These are phyloP conservation scores for Porites divaricata DNA, from an alignment of 92 coral and sea anemone genomes.

Conservation along the genomic window DNA sequence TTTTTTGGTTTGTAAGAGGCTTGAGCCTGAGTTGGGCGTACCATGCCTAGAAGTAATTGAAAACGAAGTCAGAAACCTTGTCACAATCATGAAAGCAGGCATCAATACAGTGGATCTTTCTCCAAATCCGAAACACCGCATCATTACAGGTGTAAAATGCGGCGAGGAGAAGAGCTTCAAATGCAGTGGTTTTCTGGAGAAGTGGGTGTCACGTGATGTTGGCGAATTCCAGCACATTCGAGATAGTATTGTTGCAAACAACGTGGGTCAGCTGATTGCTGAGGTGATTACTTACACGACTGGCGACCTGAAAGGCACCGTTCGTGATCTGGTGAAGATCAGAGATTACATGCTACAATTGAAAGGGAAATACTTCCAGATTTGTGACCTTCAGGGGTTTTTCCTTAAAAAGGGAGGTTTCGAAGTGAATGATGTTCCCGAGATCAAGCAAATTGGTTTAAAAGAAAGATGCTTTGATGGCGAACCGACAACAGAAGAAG, in stretches of 20 bases:
- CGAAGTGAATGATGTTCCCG: constrained; percentile 46
- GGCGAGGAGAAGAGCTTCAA: background rate
- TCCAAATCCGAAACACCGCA: background rate
- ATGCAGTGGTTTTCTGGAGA: constrained; percentile 54
- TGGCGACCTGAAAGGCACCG: constrained; percentile 3
- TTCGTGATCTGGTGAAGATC: background rate
- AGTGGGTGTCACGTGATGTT: constrained; percentile 18
- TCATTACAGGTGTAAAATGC: constrained; percentile 39
- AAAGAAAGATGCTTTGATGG: constrained; percentile 17
- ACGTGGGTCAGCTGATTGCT: background rate
- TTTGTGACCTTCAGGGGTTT: constrained; percentile 63
- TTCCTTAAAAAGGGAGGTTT: constrained; percentile 48
- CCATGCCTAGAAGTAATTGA: background rate
- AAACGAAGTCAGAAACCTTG: background rate
- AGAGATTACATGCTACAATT: constrained; percentile 14
- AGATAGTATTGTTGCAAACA: constrained; percentile 6
- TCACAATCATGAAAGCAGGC: background rate
- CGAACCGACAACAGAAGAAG: constrained; percentile 50
- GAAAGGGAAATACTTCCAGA: constrained; percentile 29
- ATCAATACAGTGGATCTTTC: constrained; percentile 34
- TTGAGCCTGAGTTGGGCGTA: too few species aligned
- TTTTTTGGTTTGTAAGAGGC: background rate
- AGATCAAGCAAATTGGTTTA: background rate
- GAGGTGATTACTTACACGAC: background rate
- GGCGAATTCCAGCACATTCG: constrained; percentile 49